Conservation (phyloP, 2,888 invertebrate species). For the Gisinianus flammeolus region DNA sequence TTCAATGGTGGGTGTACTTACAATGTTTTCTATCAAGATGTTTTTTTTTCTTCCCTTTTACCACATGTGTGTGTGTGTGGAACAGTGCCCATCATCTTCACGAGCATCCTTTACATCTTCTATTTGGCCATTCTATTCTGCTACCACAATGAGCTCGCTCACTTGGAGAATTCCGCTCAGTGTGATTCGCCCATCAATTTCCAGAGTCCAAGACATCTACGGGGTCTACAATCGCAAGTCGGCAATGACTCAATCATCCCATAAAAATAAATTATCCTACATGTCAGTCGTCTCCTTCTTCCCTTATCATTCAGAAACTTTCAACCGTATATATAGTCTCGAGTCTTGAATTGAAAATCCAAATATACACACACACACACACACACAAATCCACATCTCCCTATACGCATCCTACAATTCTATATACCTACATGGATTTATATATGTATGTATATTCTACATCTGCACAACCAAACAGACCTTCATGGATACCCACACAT, state of each 20-base stretch:
- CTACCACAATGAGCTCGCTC: conserved; percentile 49
- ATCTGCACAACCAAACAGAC: neutral
- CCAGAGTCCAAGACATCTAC: conserved; percentile 47
- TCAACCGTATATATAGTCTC: neutral
- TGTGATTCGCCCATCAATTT: conserved; percentile 42
- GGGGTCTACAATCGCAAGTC: conserved; percentile 35
- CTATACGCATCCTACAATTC: too few species aligned
- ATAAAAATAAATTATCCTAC: conserved; percentile 23
- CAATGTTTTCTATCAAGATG: neutral
- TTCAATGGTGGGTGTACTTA: too few species aligned
- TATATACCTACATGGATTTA: too few species aligned
- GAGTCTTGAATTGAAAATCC: too few species aligned
- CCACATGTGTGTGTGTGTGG: too few species aligned
- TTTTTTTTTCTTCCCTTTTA: neutral
- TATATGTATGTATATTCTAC: too few species aligned
- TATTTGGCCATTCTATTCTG: conserved; percentile 50
- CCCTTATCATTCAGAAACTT: neutral
- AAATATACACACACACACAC: too few species aligned
- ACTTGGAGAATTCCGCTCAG: conserved; percentile 23
- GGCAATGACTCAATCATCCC: conserved; percentile 33
- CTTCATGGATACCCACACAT: too few species aligned
- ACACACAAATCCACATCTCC: too few species aligned
- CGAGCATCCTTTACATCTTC: conserved; percentile 49
- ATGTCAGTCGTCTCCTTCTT: neutral
- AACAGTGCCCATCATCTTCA: conserved; percentile 51